Evolutionary conservation across 2,113 vertebrate species (phyloP), one percentile per base, ranked within the genome.

Genomic region (Laterallus jamaicensis): DNA sequence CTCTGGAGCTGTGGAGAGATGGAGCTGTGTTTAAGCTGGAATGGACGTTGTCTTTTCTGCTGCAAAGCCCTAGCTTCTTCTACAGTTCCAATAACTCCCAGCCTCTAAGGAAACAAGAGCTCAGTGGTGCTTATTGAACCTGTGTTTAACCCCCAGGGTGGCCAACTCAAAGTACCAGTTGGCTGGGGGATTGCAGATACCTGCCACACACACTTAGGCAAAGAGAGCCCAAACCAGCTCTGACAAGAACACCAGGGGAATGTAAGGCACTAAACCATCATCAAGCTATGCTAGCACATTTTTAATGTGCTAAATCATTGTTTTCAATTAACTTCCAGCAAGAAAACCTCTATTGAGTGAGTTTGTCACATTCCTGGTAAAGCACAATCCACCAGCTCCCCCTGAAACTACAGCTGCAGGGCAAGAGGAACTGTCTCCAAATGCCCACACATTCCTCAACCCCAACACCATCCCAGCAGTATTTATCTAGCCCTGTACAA

Each of bases 81-180:
- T 76, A 40, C 52, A 60, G 44, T 86, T 93, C 70, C 82, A 39
- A 71, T 26, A 82, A 71, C 76, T 86, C 58, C 37, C 82, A 90
- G 92, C 76, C 95, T 83, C 81, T 82, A 32, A 86, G 93, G 86
- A 93, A 95, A 81, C 62, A 71, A 86, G 84, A 91, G 82, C 44
- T 81, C 88, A 93, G 81, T 42, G 66, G 54, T 86, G 88, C 88
- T 92, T 12, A 22, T 58, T 28, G 83, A 94, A 54, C 76, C 42
- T 69, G 60, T 0, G 0, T 59, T 4, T 37, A 78, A 67, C 40
- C 92, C 88, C 80, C 83, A 78, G 77, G 22, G 62, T 39, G 25
- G 86, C 42, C 84, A 90, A 59, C 82, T 82, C 69, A 24, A 86
- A 79, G 77, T 18, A 91, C 73, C 96, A 84, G 58, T 32, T 86